Evolutionary conservation across 2,113 vertebrate genomes (phyloP), one percentile per base, ranked within the genome.

Genomic region (Ceyx melanurus): DNA sequence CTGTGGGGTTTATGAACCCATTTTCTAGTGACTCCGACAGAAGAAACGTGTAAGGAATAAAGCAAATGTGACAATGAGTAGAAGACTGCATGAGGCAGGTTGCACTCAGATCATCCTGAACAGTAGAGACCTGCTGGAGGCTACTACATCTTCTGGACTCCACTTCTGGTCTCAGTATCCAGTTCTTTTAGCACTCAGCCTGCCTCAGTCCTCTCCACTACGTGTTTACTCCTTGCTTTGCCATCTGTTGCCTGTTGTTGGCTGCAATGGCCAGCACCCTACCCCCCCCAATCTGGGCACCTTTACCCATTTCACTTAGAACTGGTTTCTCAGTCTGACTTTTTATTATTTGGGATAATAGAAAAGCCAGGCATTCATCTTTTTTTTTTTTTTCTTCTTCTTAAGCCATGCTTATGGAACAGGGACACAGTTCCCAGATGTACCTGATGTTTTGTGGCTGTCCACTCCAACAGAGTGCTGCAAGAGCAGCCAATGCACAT

Each of bases 131-230:
- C 29, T 92, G 40, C 8, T 57, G 66, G 67, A 68, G 54, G 20
- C 23, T 72, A 0, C 16, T 58, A n/a, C 20, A 10, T 53, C 50
- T 42, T 67, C 48, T 80, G 60, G 20, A 75, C n/a, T 31, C 40
- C 35, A 6, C 1, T 76, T 56, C 25, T 85, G 40, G 1, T 71
- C 70, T 62, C 0, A 0, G 26, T 17, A 72, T 13, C 28, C 15
- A 33, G 10, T 54, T 71, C 46, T 50, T 61, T 5, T 18, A 70
- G 51, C 1, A 1, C 21, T 71, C 18, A 12, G 61, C 18, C 29
- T 70, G 74, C 15, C 15, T 58, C 18, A 22, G 9, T 20, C 3
- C 1, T 31, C 33, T 81, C 15, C 8, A 40, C 42, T 37, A 15
- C 6, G 4, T 18, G 4, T 40, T 81, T 42, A 28, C 21, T 58